phyloP scores from a whole-genome alignment of 2,797 vertebrate species.

The Cephalopachus bancanus region DNA sequence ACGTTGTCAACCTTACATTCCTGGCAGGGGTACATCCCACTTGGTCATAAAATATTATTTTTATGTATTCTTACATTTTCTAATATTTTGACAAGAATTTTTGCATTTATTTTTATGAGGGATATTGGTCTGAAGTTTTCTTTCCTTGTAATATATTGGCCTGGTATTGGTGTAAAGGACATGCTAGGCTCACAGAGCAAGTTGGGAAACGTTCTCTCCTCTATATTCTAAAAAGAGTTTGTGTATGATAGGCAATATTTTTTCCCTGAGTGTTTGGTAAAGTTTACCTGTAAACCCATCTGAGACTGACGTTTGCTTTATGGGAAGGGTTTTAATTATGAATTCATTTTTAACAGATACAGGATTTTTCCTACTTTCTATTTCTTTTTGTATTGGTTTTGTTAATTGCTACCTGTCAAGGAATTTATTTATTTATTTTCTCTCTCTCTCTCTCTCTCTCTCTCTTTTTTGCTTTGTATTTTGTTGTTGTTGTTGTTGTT shows the following conservation, averaged over 20 bases:
- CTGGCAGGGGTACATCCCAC: neutral
- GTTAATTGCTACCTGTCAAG: neutral
- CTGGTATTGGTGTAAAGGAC: neutral
- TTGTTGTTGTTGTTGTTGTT: no score
- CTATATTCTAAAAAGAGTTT: neutral
- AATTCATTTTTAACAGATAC: neutral
- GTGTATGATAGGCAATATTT: neutral
- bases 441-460: no score
- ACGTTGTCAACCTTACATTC: neutral
- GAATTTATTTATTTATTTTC: neutral
- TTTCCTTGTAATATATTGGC: neutral
- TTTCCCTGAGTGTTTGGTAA: neutral
- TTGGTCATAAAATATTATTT: neutral
- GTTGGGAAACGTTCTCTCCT: neutral
- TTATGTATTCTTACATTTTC: neutral
- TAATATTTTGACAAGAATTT: neutral
- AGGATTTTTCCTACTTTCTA: neutral
- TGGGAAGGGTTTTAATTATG: neutral
- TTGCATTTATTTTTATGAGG: neutral
- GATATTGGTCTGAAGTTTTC: neutral
- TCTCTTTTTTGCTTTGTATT: no score
- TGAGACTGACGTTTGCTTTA: neutral
- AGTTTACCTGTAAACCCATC: neutral
- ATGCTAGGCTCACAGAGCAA: neutral
- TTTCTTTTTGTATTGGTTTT: neutral